Percentiles rank a stretch among this genome's conserved stretches.
These are phyloP conservation scores for Calliscelio sp. DNA, from an alignment of 2,888 invertebrate species.

Conservation along the genomic window DNA sequence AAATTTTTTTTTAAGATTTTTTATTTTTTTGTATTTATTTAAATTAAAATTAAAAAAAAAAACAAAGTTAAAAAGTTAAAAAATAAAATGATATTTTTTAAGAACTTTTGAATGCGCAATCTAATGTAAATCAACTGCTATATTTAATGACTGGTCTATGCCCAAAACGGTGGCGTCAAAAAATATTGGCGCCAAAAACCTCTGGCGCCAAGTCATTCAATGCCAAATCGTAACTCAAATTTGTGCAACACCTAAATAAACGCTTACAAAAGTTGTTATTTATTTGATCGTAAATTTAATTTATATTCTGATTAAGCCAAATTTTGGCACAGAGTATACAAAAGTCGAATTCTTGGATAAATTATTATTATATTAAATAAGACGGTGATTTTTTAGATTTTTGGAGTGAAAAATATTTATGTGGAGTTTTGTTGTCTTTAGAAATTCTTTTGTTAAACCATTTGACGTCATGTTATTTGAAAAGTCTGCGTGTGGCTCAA, in stretches of 20 bases:
- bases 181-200: conserved; percentile 56
- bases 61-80: too few relatives aligned
- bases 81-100: too few relatives aligned
- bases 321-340: not conserved
- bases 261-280: conserved; percentile 7
- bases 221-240: conserved; percentile 40
- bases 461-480: not conserved
- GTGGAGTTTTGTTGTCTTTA: too few relatives aligned
- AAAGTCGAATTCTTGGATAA: too few relatives aligned
- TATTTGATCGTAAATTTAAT: not conserved
- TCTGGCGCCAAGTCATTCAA: conserved; percentile 56
- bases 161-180: conserved; percentile 40
- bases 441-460: too few relatives aligned
- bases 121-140: conserved; percentile 30
- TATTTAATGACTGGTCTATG: conserved; percentile 25
- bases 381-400: too few relatives aligned
- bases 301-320: not conserved
- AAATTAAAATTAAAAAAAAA: too few relatives aligned
- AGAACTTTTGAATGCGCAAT: too few relatives aligned
- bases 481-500: conserved; percentile 2
- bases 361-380: too few relatives aligned
- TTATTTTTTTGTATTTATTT: too few relatives aligned
- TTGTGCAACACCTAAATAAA: conserved; percentile 2
- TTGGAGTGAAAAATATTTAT: too few relatives aligned
- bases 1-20: too few relatives aligned